Base-by-base conservation (phyloP, 1,140 invertebrate species). In the Formica exsecta region DNA sequence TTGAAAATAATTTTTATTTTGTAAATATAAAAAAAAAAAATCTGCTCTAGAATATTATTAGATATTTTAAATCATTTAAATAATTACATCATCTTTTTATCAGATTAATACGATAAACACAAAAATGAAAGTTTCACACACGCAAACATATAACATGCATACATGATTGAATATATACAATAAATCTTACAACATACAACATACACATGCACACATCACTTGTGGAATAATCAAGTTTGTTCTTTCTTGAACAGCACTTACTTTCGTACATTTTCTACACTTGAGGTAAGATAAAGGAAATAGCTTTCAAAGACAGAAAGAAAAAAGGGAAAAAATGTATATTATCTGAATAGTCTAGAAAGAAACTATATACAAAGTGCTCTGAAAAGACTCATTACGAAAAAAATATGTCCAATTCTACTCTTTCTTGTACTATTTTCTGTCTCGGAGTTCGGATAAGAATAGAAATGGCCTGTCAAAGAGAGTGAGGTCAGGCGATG, bases 381-480 rank as follows among this genome's bases (percentile, higher is more conserved):
- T 11, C 36, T 71, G 68, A 81, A 73, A 81, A 59, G 51, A 41
- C 9, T 54, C 62, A 62, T 83, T 83, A 83, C 25, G 51, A 44
- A 71, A 81, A 71, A 38, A 25, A 57, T 59, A 57, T 68, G 51
- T 80, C 64, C 32, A 29, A 36, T 44, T 73, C 25, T 36, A 66
- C 44, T 25, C 79, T 44, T 73, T 29, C 7, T 4, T 41, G 68
- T 16, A 11, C 38, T 54, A 71, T 61, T 83, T 73, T 73, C 16
- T 62, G 32, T 57, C 59, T 32, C 51, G 13, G 7, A 51, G 65
- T 32, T 44, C 4, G 32, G n/a, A 38, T 59, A 48, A 83, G 68
- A 83, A 73, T 83, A 62, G 79, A 73, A 62, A 83, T 83, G 68
- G 54, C n/a, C 68, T 73, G 68, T 73, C 79, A 57, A 51, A 16